Percentiles rank a stretch among this genome's conserved stretches.
Conservation (phyloP, 64 coral and sea anemone genomes). For the Pocillopora verrucosa region DNA sequence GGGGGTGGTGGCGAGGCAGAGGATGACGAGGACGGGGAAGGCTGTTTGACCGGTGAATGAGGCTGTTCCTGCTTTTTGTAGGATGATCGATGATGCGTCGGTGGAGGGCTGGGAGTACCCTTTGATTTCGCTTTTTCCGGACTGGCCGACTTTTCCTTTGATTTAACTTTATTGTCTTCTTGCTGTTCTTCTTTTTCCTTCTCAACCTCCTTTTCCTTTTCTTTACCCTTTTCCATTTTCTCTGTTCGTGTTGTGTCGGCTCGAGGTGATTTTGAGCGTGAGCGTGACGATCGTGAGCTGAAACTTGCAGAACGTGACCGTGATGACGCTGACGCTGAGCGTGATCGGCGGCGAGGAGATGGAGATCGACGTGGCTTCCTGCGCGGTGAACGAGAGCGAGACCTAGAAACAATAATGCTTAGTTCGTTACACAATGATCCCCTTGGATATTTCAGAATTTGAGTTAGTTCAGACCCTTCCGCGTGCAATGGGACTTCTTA, state of each 20-base stretch:
- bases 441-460: not conserved
- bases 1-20: slow-evolving; percentile 75
- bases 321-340: slow-evolving; percentile 49
- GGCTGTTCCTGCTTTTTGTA: slow-evolving; percentile 79
- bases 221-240: slow-evolving; percentile 40
- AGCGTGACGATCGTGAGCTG: slow-evolving; percentile 51
- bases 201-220: slow-evolving; percentile 33
- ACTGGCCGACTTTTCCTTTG: not conserved
- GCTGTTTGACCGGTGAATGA: slow-evolving; percentile 77
- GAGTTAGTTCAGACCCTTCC: too few relatives aligned
- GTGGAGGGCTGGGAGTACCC: slow-evolving; percentile 65
- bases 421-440: too few relatives aligned
- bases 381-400: slow-evolving; percentile 67
- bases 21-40: slow-evolving; percentile 37
- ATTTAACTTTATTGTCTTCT: slow-evolving; percentile 15
- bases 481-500: too few relatives aligned
- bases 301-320: slow-evolving; percentile 65
- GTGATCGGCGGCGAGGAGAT: slow-evolving; percentile 50
- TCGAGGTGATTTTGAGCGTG: slow-evolving; percentile 45
- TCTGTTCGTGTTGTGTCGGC: slow-evolving; percentile 32
- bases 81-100: slow-evolving; percentile 79
- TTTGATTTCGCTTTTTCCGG: not conserved
- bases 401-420: slow-evolving; percentile 24
- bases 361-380: slow-evolving; percentile 57
- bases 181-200: slow-evolving; percentile 29